Evolutionary conservation across 2,797 vertebrate species (phyloP).

Genomic region (Anguilla obscura): DNA sequence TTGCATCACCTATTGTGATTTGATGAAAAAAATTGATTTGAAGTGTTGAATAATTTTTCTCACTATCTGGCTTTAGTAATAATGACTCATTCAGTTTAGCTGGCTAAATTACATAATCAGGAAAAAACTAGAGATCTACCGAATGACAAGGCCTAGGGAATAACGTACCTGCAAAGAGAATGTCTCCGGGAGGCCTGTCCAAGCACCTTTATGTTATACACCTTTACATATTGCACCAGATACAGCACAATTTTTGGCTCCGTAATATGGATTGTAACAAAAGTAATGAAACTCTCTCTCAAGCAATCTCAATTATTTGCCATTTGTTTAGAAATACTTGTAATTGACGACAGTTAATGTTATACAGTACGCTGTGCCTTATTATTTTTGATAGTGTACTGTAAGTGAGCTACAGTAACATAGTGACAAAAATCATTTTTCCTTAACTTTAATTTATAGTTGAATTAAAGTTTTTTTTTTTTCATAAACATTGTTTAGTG

Average conservation of each 20-base stretch:
- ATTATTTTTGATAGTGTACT: background rate
- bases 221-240: background rate
- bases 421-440: background rate
- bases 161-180: background rate
- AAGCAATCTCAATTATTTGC: background rate
- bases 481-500: background rate
- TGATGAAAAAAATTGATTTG: conserved; percentile 1
- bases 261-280: no score
- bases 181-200: background rate
- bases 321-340: background rate
- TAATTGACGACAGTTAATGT: background rate
- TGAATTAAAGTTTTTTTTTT: no score
- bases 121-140: background rate
- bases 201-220: background rate
- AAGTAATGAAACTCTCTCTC: no score
- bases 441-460: background rate
- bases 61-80: background rate
- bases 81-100: background rate
- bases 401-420: background rate
- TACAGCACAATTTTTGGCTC: no score
- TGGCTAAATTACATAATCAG: background rate
- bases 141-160: background rate
- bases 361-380: background rate
- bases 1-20: background rate
- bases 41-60: background rate